phyloP scores from a whole-genome alignment of 2,888 invertebrate species.

The Cetonia aurata region DNA sequence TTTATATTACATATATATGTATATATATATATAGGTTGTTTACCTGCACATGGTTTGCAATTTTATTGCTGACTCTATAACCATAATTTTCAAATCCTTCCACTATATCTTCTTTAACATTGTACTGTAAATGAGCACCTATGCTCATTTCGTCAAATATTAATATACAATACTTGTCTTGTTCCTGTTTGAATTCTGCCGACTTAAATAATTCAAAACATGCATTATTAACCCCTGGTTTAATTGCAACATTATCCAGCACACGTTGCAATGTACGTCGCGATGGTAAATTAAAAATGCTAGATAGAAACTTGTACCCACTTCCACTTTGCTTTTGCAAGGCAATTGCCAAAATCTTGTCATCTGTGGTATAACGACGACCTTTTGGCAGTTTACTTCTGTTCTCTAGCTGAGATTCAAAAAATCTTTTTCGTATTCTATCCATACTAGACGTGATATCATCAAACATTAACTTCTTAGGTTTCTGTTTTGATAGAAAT shows the following conservation, averaged over 20 bases:
- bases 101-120: constrained; percentile 38
- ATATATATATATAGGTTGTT: not conserved
- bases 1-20: too few species aligned
- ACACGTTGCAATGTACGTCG: too few species aligned
- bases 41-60: constrained; percentile 46
- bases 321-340: constrained; percentile 43
- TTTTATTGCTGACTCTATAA: constrained; percentile 35
- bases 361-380: constrained; percentile 9
- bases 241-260: too few species aligned
- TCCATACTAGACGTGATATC: too few species aligned
- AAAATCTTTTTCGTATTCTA: constrained; percentile 4
- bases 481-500: too few species aligned
- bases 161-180: constrained; percentile 45
- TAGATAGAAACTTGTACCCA: constrained; percentile 37
- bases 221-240: constrained; percentile 22
- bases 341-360: constrained; percentile 41
- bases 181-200: constrained; percentile 20
- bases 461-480: too few species aligned
- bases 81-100: constrained; percentile 51
- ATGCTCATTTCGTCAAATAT: constrained; percentile 48
- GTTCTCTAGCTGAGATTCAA: constrained; percentile 16
- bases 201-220: constrained; percentile 26
- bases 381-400: not conserved
- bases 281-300: too few species aligned
- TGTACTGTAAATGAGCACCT: not conserved